Evolutionary conservation across 2,113 vertebrate genomes (phyloP).

Genomic region (Cyprinodon variegatus): DNA sequence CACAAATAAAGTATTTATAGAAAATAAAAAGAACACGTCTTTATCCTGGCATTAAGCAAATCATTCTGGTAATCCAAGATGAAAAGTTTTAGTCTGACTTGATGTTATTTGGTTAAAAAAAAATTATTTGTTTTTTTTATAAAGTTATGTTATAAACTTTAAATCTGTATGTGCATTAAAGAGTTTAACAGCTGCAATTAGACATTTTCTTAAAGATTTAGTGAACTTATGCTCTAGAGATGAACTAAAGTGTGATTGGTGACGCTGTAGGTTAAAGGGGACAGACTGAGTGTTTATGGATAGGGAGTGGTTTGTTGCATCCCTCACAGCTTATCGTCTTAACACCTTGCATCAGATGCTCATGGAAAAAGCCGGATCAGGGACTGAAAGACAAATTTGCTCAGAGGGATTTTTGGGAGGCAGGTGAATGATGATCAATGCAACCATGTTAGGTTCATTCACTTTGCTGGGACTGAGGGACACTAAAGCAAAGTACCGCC

Average conservation of each 20-base stretch:
- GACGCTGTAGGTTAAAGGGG: neutral
- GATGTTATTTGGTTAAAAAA: neutral
- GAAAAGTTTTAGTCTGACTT: neutral
- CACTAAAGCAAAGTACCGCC: slow-evolving; percentile 18
- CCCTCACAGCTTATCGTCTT: neutral
- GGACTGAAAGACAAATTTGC: neutral
- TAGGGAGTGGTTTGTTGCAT: neutral
- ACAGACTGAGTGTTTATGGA: neutral
- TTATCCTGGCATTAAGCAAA: neutral
- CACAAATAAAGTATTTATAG: no score
- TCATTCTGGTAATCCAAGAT: neutral
- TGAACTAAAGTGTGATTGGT: neutral
- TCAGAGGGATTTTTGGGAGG: neutral
- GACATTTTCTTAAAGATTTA: neutral
- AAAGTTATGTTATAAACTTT: neutral
- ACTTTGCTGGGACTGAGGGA: slow-evolving; percentile 25
- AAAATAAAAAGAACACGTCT: neutral
- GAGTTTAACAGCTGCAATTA: neutral
- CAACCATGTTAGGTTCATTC: slow-evolving; percentile 11
- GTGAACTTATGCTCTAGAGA: neutral
- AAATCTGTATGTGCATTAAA: no score
- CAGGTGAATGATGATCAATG: slow-evolving; percentile 21
- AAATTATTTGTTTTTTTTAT: neutral
- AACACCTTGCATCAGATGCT: neutral
- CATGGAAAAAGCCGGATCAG: neutral